Base-by-base conservation (phyloP, 2,797 vertebrate genomes). In the Peromyscus melanophrys region DNA sequence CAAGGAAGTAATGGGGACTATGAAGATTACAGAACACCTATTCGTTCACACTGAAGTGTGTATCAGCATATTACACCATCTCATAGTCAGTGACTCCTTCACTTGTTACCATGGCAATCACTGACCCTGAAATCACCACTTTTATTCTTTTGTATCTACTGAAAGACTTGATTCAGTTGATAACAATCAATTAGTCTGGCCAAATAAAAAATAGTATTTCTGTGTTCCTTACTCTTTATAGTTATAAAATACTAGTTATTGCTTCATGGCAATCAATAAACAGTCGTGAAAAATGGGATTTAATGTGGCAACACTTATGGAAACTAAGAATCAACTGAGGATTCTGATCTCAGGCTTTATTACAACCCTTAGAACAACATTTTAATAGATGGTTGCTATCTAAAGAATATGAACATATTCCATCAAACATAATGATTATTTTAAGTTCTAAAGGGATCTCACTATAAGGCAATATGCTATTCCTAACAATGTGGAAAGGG, bases 341-440 rank as follows among this genome's bases (percentile, higher is more conserved):
- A 96, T 96, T 63, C 43, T 77, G 31, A 86, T 90, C 98, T 95
- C 69, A 92, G 78, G 88, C 10, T 0, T 95, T 96, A 96, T 96
- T 98, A 92, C 4, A 95, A 49, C 92, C 6, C 29, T 97, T 96
- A 90, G 2, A 91, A 89, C 93, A 97, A 92, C 61, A 97, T 8
- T 96, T 96, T 93, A 95, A 40, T 94, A 94, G 27, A 82, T 90
- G 67, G 75, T 76, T 96, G 34, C 69, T 97, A 80, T 86, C 92
- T 37, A 6, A 8, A 97, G 89, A 65, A 73, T 12, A 77, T 59
- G 59, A 95, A 98, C 95, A 96, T 23, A 76, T 96, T 96, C 77
- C 75, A 81, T 78, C 98, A 98, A 98, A 98, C 37, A 97, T 91
- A 65, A 98, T 69, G 14, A 90, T 17, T 52, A 17, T 29, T 27